phyloP scores from a whole-genome alignment of 1,140 invertebrate genomes.

The Planococcus citri region DNA sequence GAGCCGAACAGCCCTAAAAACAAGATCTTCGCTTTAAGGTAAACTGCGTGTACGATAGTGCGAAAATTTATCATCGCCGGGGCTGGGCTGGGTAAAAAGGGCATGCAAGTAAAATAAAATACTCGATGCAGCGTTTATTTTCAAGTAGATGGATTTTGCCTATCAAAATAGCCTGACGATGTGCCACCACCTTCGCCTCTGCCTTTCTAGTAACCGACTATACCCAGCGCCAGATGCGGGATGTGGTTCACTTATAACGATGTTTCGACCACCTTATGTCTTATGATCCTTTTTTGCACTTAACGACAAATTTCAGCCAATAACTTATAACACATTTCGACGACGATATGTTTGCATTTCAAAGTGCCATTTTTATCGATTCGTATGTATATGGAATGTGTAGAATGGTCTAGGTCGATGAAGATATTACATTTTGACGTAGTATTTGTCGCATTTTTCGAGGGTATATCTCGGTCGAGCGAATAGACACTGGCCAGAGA shows the following conservation, averaged over 20 bases:
- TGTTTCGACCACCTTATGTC: neutral
- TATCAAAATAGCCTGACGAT: constrained; percentile 8
- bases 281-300: neutral
- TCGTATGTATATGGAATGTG: neutral
- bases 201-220: no score
- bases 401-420: no score
- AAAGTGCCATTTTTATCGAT: neutral
- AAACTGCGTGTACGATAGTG: neutral
- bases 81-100: no score
- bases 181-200: neutral
- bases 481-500: no score
- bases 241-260: neutral
- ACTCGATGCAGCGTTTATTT: constrained; percentile 16
- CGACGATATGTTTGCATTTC: neutral
- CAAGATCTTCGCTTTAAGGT: constrained; percentile 12
- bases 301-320: neutral
- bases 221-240: neutral
- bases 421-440: no score
- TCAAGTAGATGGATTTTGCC: constrained; percentile 16
- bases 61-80: neutral
- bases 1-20: constrained; percentile 1
- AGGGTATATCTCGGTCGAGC: no score
- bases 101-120: constrained; percentile 8
- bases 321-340: neutral
- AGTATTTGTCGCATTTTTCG: no score